phyloP scores from a whole-genome alignment of 2,888 invertebrate species.

The Athetis lepigone region DNA sequence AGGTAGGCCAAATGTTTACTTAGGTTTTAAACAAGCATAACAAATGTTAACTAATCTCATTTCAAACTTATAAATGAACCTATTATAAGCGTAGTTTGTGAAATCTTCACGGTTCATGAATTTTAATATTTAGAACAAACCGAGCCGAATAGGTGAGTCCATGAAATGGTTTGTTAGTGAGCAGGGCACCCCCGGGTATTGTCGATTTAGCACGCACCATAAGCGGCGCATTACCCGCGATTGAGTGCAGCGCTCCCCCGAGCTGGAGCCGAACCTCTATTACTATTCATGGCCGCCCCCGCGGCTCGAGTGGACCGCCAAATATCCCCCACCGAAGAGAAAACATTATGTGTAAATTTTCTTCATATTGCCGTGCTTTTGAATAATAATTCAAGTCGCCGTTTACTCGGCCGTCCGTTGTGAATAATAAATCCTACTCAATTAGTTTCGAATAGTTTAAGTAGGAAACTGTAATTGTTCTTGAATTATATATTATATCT shows the following conservation, averaged over 20 bases:
- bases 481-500: constrained; percentile 52
- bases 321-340: constrained; percentile 70
- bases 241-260: constrained; percentile 73
- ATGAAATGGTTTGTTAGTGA: constrained; percentile 82
- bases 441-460: constrained; percentile 60
- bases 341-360: constrained; percentile 76
- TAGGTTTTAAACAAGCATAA: constrained; percentile 32
- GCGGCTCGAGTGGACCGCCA: constrained; percentile 75
- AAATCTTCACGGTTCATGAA: constrained; percentile 71
- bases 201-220: constrained; percentile 90
- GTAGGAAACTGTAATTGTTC: constrained; percentile 54
- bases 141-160: constrained; percentile 76
- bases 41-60: constrained; percentile 45
- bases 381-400: constrained; percentile 70
- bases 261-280: constrained; percentile 78
- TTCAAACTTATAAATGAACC: constrained; percentile 48
- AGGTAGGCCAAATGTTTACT: constrained; percentile 20
- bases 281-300: constrained; percentile 88
- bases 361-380: constrained; percentile 69
- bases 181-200: constrained; percentile 80
- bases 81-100: constrained; percentile 45
- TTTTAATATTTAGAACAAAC: constrained; percentile 77
- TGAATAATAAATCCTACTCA: constrained; percentile 65
- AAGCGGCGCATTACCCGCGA: constrained; percentile 81
- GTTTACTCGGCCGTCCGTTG: constrained; percentile 55